A percentile compares a stretch with the other conserved stretches of the same genome.
These are phyloP conservation scores for Odocoileus hemionus DNA, from an alignment of 2,113 vertebrate genomes.

Conservation along the genomic window DNA sequence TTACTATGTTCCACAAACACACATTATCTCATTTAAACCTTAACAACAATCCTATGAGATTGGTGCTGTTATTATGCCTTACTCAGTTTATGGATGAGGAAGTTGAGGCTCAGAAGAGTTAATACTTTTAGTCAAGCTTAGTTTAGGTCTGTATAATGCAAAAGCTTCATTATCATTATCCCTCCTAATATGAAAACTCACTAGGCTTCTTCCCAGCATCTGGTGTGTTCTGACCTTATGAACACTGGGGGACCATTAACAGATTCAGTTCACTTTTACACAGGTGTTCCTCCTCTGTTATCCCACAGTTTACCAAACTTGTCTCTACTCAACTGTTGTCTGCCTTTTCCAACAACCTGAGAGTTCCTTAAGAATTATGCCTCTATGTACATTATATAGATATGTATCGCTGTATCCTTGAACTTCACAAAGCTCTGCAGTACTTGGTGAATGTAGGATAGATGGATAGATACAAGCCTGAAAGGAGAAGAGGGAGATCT, in stretches of 20 bases:
- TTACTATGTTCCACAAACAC: not conserved
- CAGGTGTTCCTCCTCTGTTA: not conserved
- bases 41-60: not conserved
- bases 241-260: not conserved
- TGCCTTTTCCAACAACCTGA: not conserved
- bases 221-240: not conserved
- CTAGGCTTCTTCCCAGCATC: not conserved
- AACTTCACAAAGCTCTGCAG: not conserved
- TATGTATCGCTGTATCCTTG: not conserved
- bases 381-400: not conserved
- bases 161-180: not conserved
- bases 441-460: not conserved
- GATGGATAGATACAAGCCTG: not conserved
- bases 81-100: not conserved
- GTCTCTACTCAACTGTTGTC: not conserved
- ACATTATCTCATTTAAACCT: not conserved
- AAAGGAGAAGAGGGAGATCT: not conserved
- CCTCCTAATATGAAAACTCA: not conserved
- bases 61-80: not conserved
- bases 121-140: not conserved
- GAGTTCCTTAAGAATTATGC: not conserved
- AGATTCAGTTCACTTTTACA: not conserved
- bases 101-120: not conserved
- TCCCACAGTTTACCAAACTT: not conserved
- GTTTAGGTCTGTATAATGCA: not conserved